Evolutionary conservation across 2,113 vertebrate genomes (phyloP).

Genomic region (Baryphthengus martii): DNA sequence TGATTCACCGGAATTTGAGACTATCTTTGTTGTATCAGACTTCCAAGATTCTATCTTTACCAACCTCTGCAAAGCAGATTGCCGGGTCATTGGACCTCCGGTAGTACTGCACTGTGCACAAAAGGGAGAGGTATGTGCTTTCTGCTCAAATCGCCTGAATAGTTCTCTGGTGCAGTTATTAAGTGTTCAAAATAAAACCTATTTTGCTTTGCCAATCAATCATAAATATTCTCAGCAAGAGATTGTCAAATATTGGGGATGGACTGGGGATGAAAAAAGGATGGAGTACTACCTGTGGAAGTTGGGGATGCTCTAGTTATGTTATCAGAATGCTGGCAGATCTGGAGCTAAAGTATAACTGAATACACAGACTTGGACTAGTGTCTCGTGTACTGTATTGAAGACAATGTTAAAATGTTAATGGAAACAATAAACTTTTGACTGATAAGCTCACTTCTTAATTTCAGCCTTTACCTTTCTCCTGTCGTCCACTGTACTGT

Average conservation of each 20-base stretch:
- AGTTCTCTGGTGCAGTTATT: not conserved
- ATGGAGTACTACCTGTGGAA: not conserved
- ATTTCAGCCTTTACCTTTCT: slow-evolving; percentile 88
- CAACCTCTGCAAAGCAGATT: slow-evolving; percentile 85
- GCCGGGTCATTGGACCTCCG: slow-evolving; percentile 89
- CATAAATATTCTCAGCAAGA: not conserved
- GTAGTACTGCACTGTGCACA: slow-evolving; percentile 85
- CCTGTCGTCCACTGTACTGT: slow-evolving; percentile 90
- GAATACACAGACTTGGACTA: not conserved
- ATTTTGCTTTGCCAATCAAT: not conserved
- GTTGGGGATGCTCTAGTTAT: not conserved
- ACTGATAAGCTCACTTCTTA: not conserved
- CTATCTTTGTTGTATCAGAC: slow-evolving; percentile 84
- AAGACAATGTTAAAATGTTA: not conserved
- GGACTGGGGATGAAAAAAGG: not conserved
- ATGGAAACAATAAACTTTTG: not conserved
- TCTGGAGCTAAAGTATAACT: not conserved
- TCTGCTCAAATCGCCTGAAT: not conserved
- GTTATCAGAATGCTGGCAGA: not conserved
- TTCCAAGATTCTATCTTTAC: slow-evolving; percentile 83
- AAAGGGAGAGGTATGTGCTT: slow-evolving; percentile 80
- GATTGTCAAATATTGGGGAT: accelerated
- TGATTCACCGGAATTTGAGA: slow-evolving; percentile 88
- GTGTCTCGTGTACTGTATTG: not conserved
- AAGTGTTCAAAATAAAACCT: not conserved